Base-by-base conservation (phyloP, 2,797 vertebrate genomes). In the Clarias pachynema region DNA sequence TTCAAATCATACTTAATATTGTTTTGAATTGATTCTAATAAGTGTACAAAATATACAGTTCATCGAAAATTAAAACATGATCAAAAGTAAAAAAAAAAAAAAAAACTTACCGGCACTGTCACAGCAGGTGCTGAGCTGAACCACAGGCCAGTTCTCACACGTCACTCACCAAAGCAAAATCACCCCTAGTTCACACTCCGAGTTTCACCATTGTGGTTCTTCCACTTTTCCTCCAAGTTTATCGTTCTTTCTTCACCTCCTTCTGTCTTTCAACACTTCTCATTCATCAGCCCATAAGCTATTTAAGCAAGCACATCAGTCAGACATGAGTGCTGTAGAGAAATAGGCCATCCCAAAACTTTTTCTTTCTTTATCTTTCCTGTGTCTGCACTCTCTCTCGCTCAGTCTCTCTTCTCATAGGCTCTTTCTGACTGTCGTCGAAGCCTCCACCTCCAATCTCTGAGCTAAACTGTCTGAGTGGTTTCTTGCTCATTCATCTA, bases 321-420 rank as follows among this genome's bases (percentile, higher is more conserved):
- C n/a, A 44, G 5, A 68, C 5, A 29, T 37, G 20, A 81, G 53
- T 74, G 57, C 37, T n/a, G 79, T 4, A 29, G 31, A 84, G 74
- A 16, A 37, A 26, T 62, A 84, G 63, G 22, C 68, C 77, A 87
- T 85, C 87, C 72, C 66, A 87, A 84, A 86, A 85, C 72, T 66
- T 75, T 66, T 79, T 73, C 75, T 70, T 72, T 65, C 62, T 79
- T 73, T 72, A 37, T 84, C 83, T 62, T 88, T 57, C 15, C 83
- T 85, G 83, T 75, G 57, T 49, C 84, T 63, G 72, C 83, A 68
- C 56, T 75, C 72, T 75, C 72, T 22, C 40, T 73, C 59, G 4
- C 31, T 84, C 69, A 14, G 9, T 83, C 83, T 84, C 81, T 24
- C 57, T 65, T 68, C 74, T 88, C 86, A 88, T 87, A 86, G 89